Conservation (phyloP, 2,888 invertebrate genomes). For the Notodonta dromedarius region DNA sequence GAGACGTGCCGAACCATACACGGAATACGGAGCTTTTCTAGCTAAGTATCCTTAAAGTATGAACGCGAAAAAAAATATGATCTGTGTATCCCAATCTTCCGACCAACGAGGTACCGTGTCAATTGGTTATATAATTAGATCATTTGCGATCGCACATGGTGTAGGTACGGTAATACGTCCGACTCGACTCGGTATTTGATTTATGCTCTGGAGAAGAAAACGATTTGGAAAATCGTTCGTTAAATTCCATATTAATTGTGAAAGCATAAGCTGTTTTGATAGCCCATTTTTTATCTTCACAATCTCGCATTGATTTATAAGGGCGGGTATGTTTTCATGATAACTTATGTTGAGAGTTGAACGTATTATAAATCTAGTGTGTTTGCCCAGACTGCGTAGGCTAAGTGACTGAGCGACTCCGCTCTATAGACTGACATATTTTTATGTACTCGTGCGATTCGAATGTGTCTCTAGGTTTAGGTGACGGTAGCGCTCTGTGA, state of each 20-base stretch:
- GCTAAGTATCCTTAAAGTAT: background rate
- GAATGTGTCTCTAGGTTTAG: slow-evolving; percentile 72
- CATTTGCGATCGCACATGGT: background rate
- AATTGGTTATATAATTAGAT: background rate
- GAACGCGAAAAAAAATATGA: background rate
- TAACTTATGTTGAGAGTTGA: background rate
- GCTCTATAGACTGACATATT: slow-evolving; percentile 80
- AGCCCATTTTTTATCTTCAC: background rate
- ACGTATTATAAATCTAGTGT: slow-evolving; percentile 3
- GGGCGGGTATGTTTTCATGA: background rate
- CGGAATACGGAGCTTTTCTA: background rate
- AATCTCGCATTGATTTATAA: background rate
- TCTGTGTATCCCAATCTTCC: background rate
- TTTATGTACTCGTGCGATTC: slow-evolving; percentile 78
- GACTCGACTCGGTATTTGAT: background rate
- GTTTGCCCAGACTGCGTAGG: slow-evolving; percentile 71
- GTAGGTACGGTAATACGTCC: background rate
- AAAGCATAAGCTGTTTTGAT: background rate
- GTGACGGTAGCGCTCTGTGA: slow-evolving; percentile 44
- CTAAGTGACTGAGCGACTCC: slow-evolving; percentile 74
- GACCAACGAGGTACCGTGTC: background rate
- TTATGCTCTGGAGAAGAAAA: background rate
- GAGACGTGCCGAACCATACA: background rate
- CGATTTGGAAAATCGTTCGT: background rate
- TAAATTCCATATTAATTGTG: background rate